Base-by-base conservation (phyloP, 2,113 vertebrate genomes). In the Hemiscyllium ocellatum region DNA sequence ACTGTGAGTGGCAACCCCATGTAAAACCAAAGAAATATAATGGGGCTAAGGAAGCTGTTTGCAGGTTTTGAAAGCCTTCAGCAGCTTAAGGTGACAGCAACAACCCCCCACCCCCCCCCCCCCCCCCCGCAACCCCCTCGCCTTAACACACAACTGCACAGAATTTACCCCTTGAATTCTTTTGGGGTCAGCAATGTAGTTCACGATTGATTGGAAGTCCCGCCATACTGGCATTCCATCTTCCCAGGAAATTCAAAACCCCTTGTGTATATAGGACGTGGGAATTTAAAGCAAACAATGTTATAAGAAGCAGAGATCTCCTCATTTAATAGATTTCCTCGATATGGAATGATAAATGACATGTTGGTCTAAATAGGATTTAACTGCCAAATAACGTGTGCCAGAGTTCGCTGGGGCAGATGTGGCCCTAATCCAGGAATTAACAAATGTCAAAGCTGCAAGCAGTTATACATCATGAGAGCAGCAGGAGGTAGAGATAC, bases 371-470 rank as follows among this genome's bases (percentile, higher is more conserved):
- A 83, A 83, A 83, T 83, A 47, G 80, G 80, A 47, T 83, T 47
- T 83, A 83, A 15, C 37, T 83, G 80, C 80, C 78, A 83, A 17
- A 42, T 42, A 83, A 5, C n/a, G 15, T 83, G 78, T 42, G 78
- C 78, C 80, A 83, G 37, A 83, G 80, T 83, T 22, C 17, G 20
- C 17, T 83, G 78, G 78, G n/a, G n/a, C 78, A 47, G 15, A 42
- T 42, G 80, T 83, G 80, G 80, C 17, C 80, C 37, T 83, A 83
- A 47, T 83, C 80, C 80, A 83, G 17, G 80, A 83, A 42, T 83
- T 83, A 83, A 83, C 80, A 83, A 83, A 83, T 83, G 37, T 83
- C 80, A 83, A 83, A 83, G 37, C 80, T 83, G 80, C 37, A 83
- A 83, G n/a, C 17, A 42, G 80, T 42, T 83, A 42, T 22, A 42